Evolutionary conservation across 2,113 vertebrate genomes (phyloP).

Genomic region (Pipra filicauda): DNA sequence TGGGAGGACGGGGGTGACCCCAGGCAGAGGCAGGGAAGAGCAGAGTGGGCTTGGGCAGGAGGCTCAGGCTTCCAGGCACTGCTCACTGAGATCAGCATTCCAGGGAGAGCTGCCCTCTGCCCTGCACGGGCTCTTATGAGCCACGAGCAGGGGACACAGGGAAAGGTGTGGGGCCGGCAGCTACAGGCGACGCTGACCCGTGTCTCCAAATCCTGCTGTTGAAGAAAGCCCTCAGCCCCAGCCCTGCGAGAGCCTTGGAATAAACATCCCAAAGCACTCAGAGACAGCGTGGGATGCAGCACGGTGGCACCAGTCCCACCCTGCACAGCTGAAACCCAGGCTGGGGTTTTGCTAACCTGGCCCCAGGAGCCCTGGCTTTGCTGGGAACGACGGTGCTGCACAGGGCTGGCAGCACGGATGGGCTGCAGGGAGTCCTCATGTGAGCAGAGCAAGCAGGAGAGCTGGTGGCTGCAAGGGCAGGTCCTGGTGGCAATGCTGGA

Average conservation of each 20-base stretch:
- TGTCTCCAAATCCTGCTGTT: background rate
- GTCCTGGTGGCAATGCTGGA: background rate
- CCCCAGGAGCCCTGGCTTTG: background rate
- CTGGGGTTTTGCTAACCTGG: fast-evolving
- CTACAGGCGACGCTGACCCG: fast-evolving
- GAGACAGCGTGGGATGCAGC: background rate
- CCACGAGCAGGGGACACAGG: fast-evolving
- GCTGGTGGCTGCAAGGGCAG: background rate
- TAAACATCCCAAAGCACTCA: background rate
- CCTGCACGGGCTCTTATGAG: background rate
- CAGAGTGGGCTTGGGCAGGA: fast-evolving
- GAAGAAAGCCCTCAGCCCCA: background rate
- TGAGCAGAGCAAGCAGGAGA: background rate
- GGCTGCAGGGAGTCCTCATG: background rate
- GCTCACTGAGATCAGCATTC: background rate
- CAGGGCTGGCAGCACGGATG: background rate
- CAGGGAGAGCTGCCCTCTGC: background rate
- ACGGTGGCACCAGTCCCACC: fast-evolving
- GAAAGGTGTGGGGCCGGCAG: background rate
- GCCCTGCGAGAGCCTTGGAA: fast-evolving
- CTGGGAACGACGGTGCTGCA: fast-evolving
- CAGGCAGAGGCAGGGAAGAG: background rate
- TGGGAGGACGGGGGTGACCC: background rate
- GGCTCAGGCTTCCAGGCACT: background rate
- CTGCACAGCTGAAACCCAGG: background rate